Evolutionary conservation across 2,888 invertebrate species (phyloP).

Genomic region (Anodontia alba): DNA sequence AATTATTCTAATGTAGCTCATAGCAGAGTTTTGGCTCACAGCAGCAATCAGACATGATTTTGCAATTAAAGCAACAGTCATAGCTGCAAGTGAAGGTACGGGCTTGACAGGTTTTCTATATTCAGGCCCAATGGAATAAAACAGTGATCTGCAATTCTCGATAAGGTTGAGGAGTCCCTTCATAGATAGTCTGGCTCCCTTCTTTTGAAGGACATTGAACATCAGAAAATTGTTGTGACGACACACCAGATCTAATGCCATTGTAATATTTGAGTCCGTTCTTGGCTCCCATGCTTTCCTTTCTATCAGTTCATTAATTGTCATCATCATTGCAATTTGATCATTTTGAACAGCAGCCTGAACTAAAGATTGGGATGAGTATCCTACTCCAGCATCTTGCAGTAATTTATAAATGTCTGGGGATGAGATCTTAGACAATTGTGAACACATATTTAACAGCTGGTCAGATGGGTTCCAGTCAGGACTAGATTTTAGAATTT

Average conservation of each 20-base stretch:
- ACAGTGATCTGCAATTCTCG: not conserved
- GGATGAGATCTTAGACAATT: not conserved
- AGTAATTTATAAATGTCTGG: not conserved
- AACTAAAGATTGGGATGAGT: not conserved
- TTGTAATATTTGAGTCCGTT: not conserved
- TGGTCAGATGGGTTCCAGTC: slow-evolving; percentile 11
- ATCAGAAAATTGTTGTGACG: not conserved
- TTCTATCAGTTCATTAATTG: slow-evolving; percentile 10
- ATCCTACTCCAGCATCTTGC: slow-evolving; percentile 6
- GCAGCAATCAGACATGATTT: not conserved
- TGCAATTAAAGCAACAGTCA: not conserved
- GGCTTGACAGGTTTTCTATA: not conserved
- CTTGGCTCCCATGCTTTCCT: not conserved
- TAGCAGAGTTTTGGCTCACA: not conserved
- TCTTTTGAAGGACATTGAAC: slow-evolving; percentile 15
- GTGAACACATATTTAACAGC: slow-evolving; percentile 1
- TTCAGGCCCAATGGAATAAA: not conserved
- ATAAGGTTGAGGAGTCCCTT: not conserved
- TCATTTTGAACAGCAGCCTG: not conserved
- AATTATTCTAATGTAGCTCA: not conserved
- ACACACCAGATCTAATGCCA: not conserved
- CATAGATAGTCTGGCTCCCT: not conserved
- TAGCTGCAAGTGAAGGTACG: not conserved
- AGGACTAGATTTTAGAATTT: slow-evolving; percentile 1
- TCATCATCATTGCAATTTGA: slow-evolving; percentile 1